Evolutionary conservation across 2,113 vertebrate species (phyloP).

Genomic region (Chamaetylas fuelleborni): DNA sequence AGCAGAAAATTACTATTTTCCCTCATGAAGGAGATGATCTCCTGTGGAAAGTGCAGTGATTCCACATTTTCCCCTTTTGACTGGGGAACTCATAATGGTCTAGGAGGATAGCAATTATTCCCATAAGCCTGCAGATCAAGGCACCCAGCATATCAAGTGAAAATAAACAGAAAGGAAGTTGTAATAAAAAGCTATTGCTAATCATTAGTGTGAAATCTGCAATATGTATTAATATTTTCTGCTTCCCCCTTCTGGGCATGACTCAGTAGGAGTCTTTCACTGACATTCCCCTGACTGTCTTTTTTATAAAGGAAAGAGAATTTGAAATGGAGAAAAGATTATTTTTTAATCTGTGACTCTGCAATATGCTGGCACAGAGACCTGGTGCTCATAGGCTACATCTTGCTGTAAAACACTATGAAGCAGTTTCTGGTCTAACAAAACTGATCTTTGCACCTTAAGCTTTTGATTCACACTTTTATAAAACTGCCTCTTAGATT

Average conservation of each 20-base stretch:
- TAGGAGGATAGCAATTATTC: slow-evolving; percentile 55
- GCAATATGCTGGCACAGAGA: background rate
- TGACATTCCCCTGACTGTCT: background rate
- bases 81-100: slow-evolving; percentile 32
- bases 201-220: slow-evolving; percentile 36
- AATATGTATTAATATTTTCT: slow-evolving; percentile 30
- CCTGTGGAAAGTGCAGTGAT: background rate
- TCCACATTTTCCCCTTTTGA: slow-evolving; percentile 22
- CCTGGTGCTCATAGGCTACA: slow-evolving; percentile 21
- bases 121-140: slow-evolving; percentile 30
- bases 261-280: slow-evolving; percentile 13
- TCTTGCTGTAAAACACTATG: slow-evolving; percentile 18
- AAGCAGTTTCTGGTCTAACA: slow-evolving; percentile 34
- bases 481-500: slow-evolving; percentile 41
- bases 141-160: slow-evolving; percentile 20
- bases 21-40: background rate
- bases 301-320: slow-evolving; percentile 38
- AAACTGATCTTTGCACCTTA: slow-evolving; percentile 23
- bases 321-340: slow-evolving; percentile 30
- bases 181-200: slow-evolving; percentile 41
- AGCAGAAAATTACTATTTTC: slow-evolving; percentile 11
- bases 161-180: slow-evolving; percentile 58
- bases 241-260: background rate
- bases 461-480: slow-evolving; percentile 46
- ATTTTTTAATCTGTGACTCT: slow-evolving; percentile 48